Base-by-base conservation (phyloP, 2,113 vertebrate species). In the Anoura caudifer region DNA sequence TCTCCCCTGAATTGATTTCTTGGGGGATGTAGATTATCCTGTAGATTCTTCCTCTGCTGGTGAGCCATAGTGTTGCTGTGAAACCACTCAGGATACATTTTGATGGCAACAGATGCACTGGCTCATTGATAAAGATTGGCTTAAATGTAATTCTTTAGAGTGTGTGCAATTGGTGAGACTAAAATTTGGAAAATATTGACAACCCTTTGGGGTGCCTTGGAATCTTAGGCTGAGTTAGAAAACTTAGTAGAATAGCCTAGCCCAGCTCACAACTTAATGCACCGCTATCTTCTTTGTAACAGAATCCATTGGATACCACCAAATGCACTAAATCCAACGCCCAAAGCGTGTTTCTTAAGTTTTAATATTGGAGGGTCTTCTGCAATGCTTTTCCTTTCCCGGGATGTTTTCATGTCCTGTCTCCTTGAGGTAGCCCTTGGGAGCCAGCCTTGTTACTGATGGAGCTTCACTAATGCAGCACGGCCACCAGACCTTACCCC, bases 121-220 rank as follows among this genome's bases (percentile, higher is more conserved):
- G 36, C 47, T 93, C 83, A 2, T 73, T 95, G 79, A 82, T 87
- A 75, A 96, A 90, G 12, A 20, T 45, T 16, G 87, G 24, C 33
- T 50, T 69, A 50, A 85, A 61, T 61, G 52, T 52, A 81, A 69
- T 94, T 87, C n/a, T 86, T 80, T 50, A 80, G 45, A 45, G 19
- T 65, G 19, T 81, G 28, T 67, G 12, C 50, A 93, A 72, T 73
- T 72, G 56, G 19, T 45, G 31, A 76, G 77, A 33, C 80, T 89
- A 73, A 73, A 93, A 41, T 94, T 76, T 87, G n/a, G 70, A 84
- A 87, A 85, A 90, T 73, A 19, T 47, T 61, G 26, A 91, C 91
- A 47, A 76, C 3, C 24, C 54, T 72, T 2, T 82, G 31, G 65
- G 26, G 17, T 77, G 12, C n/a, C 24, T 91, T 73, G 54, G 36